These are phyloP conservation scores for Platyrinchus mystaceus DNA, from an alignment of 2,797 vertebrate species.

Conservation along the genomic window DNA sequence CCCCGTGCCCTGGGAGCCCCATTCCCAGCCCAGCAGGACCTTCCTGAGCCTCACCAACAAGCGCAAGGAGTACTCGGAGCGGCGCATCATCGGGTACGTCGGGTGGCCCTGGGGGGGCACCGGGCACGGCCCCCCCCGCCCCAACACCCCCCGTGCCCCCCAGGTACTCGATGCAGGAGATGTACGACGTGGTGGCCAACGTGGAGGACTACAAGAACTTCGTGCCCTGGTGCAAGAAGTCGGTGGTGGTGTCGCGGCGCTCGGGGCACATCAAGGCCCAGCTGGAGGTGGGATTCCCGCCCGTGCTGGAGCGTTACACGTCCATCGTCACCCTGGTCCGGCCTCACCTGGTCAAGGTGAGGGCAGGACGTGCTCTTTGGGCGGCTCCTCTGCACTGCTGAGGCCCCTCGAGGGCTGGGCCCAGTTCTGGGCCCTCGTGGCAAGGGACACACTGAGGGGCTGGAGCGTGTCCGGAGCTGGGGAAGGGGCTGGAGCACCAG, in stretches of 20 bases:
- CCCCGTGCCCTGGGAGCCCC: constrained; percentile 32
- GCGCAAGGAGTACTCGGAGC: constrained; percentile 93
- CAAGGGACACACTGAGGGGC: too few relatives aligned
- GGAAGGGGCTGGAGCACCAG: too few relatives aligned
- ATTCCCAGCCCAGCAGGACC: constrained; percentile 75
- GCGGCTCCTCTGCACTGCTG: too few relatives aligned
- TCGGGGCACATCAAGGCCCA: constrained; percentile 89
- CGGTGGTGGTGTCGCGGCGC: constrained; percentile 85
- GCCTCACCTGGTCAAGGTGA: constrained; percentile 94
- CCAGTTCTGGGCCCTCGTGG: too few relatives aligned
- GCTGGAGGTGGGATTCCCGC: constrained; percentile 93
- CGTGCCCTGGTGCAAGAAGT: constrained; percentile 96
- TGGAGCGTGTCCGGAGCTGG: too few relatives aligned
- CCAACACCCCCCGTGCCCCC: accelerated
- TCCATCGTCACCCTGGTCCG: constrained; percentile 91
- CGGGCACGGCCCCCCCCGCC: background rate
- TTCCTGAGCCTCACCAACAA: constrained; percentile 92
- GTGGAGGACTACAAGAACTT: constrained; percentile 94
- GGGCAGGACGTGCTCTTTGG: too few relatives aligned
- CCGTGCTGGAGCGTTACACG: constrained; percentile 90
- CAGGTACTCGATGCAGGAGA: constrained; percentile 96
- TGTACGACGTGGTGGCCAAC: constrained; percentile 93
- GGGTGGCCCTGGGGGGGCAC: background rate
- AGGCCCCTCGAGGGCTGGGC: too few relatives aligned
- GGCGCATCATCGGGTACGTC: constrained; percentile 91